Evolutionary conservation across 1,140 invertebrate genomes (phyloP).

Genomic region (Potamilus streckersoni): DNA sequence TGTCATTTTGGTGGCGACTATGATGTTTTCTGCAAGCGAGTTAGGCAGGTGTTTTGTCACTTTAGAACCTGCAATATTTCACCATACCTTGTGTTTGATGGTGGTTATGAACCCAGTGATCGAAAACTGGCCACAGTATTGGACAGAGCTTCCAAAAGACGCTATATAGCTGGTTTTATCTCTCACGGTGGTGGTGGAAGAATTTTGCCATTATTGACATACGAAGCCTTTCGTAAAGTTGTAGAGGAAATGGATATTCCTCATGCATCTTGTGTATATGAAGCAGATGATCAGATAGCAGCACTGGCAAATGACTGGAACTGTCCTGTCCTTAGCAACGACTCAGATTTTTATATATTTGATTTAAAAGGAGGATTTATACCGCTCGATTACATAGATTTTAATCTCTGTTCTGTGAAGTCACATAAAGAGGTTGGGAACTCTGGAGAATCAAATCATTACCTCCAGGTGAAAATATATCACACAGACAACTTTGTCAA

Average conservation of each 20-base stretch:
- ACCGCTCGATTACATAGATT: conserved; percentile 78
- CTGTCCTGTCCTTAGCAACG: conserved; percentile 88
- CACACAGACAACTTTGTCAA: conserved; percentile 77
- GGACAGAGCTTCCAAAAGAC: conserved; percentile 63
- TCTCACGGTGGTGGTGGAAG: conserved; percentile 45
- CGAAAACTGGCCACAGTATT: conserved; percentile 81
- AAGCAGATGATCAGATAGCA: conserved; percentile 88
- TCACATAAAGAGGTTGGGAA: conserved; percentile 3
- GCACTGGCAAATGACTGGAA: conserved; percentile 79
- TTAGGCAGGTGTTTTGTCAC: conserved; percentile 79
- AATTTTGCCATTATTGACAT: conserved; percentile 71
- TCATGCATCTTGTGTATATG: conserved; percentile 81
- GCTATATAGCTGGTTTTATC: conserved; percentile 55
- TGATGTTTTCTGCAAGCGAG: conserved; percentile 76
- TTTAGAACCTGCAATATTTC: conserved; percentile 79
- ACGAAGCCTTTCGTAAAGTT: conserved; percentile 79
- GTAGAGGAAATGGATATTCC: conserved; percentile 75
- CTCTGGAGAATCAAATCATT: conserved; percentile 28
- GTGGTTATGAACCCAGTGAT: conserved; percentile 76
- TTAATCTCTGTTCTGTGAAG: conserved; percentile 33
- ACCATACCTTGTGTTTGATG: conserved; percentile 87
- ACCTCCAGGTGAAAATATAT: conserved; percentile 79
- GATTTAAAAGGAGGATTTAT: conserved; percentile 80
- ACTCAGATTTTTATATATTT: conserved; percentile 93
- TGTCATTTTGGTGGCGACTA: conserved; percentile 89